These are phyloP conservation scores for Candoia aspera DNA, from an alignment of 2,113 vertebrate genomes.

Conservation along the genomic window DNA sequence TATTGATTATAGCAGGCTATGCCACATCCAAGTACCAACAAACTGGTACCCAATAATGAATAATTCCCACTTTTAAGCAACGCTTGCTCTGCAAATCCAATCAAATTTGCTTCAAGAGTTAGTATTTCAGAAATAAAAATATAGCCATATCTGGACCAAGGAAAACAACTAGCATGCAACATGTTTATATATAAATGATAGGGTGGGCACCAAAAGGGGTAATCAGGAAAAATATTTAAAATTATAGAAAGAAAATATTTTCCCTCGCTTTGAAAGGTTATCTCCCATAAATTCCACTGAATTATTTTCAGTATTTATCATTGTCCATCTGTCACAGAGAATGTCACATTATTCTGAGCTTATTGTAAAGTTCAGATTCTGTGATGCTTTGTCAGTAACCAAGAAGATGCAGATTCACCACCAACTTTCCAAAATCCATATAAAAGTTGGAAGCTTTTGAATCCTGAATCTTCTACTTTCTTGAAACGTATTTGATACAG, in stretches of 20 bases:
- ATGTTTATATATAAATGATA: not conserved
- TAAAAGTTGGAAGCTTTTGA: not conserved
- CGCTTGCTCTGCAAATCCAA: constrained; percentile 26
- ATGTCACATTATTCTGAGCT: not conserved
- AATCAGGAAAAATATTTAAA: not conserved
- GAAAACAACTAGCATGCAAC: not conserved
- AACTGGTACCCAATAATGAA: constrained; percentile 30
- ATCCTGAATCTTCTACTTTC: not conserved
- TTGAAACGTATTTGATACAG: not conserved
- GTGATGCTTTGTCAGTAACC: not conserved
- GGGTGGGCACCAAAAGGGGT: not conserved
- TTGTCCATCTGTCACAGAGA: not conserved
- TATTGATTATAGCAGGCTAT: constrained; percentile 33
- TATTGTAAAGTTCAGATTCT: not conserved
- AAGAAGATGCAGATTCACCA: too few relatives aligned
- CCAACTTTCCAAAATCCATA: not conserved
- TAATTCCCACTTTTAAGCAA: constrained; percentile 27
- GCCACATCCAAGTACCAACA: constrained; percentile 13
- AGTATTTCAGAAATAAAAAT: constrained; percentile 8
- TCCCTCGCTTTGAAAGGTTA: constrained; percentile 55
- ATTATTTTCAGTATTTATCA: not conserved
- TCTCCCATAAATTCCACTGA: constrained; percentile 21
- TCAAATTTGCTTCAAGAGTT: constrained; percentile 3
- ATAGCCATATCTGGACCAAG: not conserved
- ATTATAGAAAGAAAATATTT: not conserved